phyloP scores from a whole-genome alignment of 2,888 invertebrate genomes.

The Caenorhabditis panamensis region DNA sequence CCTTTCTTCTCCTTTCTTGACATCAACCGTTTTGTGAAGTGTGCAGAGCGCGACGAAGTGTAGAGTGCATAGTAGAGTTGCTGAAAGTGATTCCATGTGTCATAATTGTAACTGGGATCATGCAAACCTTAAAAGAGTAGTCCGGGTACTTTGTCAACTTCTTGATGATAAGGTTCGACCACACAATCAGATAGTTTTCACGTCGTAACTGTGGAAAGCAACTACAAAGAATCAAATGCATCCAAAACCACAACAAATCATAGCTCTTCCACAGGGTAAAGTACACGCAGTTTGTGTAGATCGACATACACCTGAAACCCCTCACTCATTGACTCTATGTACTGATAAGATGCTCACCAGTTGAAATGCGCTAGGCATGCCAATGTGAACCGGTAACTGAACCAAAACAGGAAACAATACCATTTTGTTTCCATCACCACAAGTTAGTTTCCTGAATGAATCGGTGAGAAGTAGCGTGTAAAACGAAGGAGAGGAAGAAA shows the following conservation, averaged over 20 bases:
- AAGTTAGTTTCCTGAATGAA: slow-evolving; percentile 17
- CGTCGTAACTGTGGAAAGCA: slow-evolving; percentile 75
- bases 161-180: slow-evolving; percentile 74
- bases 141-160: slow-evolving; percentile 72
- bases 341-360: slow-evolving; percentile 61
- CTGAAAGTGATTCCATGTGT: slow-evolving; percentile 14
- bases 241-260: slow-evolving; percentile 81
- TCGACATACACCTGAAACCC: slow-evolving; percentile 66
- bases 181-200: slow-evolving; percentile 73
- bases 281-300: slow-evolving; percentile 78
- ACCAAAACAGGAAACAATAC: slow-evolving; percentile 78
- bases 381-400: slow-evolving; percentile 76
- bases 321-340: not conserved
- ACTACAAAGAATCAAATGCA: slow-evolving; percentile 77
- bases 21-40: slow-evolving; percentile 62
- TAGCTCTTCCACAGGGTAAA: slow-evolving; percentile 80
- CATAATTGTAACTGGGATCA: not conserved
- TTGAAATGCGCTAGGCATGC: slow-evolving; percentile 80
- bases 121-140: slow-evolving; percentile 75
- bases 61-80: slow-evolving; percentile 63
- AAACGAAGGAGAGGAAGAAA: not conserved
- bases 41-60: slow-evolving; percentile 46
- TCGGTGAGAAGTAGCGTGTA: not conserved
- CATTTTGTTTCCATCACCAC: slow-evolving; percentile 62
- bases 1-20: slow-evolving; percentile 53